A percentile compares a stretch with the other conserved stretches of the same genome.
phyloP scores from a whole-genome alignment of 1,140 invertebrate genomes.

The Coelopa frigida region DNA sequence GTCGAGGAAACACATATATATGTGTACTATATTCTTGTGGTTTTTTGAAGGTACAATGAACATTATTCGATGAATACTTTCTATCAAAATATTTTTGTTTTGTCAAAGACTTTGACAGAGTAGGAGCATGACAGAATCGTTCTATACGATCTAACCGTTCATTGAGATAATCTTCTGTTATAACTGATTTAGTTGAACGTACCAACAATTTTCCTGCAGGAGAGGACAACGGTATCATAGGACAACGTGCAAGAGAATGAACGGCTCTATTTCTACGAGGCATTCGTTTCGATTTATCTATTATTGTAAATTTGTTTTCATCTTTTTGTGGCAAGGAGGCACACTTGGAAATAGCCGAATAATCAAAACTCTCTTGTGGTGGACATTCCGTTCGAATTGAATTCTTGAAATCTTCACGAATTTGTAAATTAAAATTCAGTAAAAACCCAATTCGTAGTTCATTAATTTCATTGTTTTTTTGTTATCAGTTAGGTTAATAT shows the following conservation, averaged over 20 bases:
- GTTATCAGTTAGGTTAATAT: conserved; percentile 13
- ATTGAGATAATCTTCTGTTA: conserved; percentile 47
- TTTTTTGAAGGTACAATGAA: conserved; percentile 46
- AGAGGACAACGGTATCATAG: conserved; percentile 51
- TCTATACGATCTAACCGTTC: conserved; percentile 51
- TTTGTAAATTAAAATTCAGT: conserved; percentile 36
- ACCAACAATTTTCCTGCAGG: conserved; percentile 50
- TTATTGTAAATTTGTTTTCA: conserved; percentile 20
- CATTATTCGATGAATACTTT: conserved; percentile 37
- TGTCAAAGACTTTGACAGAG: conserved; percentile 31
- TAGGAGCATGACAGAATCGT: conserved; percentile 48
- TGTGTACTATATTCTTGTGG: conserved; percentile 43
- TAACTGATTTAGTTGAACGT: conserved; percentile 47
- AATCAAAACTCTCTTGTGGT: no score
- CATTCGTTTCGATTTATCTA: conserved; percentile 32
- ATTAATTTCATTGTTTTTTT: conserved; percentile 25
- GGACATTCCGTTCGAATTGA: not conserved
- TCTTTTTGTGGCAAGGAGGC: conserved; percentile 21
- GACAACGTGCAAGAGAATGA: conserved; percentile 46
- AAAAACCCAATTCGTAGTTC: conserved; percentile 36
- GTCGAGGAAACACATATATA: conserved; percentile 47
- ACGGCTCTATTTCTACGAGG: conserved; percentile 46
- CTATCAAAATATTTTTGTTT: conserved; percentile 48
- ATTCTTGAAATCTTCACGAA: conserved; percentile 8
- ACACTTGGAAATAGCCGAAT: no score